Conservation (phyloP, 2,888 invertebrate species). For the Pristionchus maxplancki region DNA sequence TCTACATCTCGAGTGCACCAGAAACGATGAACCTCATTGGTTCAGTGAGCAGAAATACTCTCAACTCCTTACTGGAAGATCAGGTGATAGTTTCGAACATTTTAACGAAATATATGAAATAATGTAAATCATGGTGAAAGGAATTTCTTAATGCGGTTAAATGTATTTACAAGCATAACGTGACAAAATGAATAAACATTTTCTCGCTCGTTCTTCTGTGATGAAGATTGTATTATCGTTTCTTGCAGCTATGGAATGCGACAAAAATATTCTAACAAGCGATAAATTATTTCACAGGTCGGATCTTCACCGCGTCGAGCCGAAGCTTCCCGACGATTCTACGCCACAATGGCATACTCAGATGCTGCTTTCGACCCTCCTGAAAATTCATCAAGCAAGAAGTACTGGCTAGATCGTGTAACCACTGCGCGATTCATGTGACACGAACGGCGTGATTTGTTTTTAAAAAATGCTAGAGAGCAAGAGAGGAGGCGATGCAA, state of each 20-base stretch:
- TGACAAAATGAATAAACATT: too few species aligned
- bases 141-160: too few species aligned
- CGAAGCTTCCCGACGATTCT: conserved; percentile 65
- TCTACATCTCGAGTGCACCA: conserved; percentile 61
- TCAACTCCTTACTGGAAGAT: conserved; percentile 72
- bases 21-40: conserved; percentile 91
- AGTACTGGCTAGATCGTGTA: background rate
- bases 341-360: conserved; percentile 53
- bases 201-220: too few species aligned
- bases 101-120: background rate
- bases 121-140: too few species aligned
- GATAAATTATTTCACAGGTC: conserved; percentile 56
- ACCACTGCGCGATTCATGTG: background rate
- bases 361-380: conserved; percentile 11
- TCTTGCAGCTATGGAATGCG: too few species aligned
- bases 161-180: too few species aligned
- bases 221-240: too few species aligned
- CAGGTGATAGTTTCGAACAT: conserved; percentile 24
- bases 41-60: conserved; percentile 81
- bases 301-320: conserved; percentile 69
- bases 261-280: too few species aligned
- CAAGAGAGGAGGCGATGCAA: too few species aligned
- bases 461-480: too few species aligned
- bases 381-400: background rate
- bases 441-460: too few species aligned